phyloP scores from a whole-genome alignment of 2,113 vertebrate species.

The Mormoops blainvillei region DNA sequence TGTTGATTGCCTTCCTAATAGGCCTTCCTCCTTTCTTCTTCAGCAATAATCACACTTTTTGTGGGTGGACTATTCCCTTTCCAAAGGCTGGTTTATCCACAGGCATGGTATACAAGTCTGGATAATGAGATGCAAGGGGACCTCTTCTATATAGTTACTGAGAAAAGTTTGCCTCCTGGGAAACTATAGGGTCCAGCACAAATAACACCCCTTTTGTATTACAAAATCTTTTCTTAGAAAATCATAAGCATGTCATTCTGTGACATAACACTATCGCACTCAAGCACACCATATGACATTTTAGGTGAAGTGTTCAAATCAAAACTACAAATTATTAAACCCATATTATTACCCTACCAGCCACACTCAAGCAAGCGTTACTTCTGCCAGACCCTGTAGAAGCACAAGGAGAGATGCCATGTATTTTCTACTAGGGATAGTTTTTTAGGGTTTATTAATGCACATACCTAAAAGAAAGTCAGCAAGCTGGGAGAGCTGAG shows the following conservation, averaged over 20 bases:
- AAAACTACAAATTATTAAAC: too few species aligned
- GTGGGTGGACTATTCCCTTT: neutral
- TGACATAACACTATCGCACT: too few species aligned
- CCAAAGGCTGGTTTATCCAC: neutral
- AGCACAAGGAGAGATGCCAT: neutral
- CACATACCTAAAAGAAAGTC: neutral
- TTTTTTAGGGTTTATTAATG: neutral
- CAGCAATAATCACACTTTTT: neutral
- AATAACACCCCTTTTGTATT: too few species aligned
- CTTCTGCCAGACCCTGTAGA: neutral
- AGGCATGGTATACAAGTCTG: neutral
- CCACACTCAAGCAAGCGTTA: too few species aligned
- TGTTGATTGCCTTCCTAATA: neutral
- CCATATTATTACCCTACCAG: too few species aligned
- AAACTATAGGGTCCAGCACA: neutral
- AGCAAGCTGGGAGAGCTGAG: neutral
- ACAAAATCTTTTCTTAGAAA: too few species aligned
- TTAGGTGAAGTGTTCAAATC: too few species aligned
- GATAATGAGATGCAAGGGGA: neutral
- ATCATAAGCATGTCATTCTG: too few species aligned
- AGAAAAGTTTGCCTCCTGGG: neutral
- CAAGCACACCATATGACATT: too few species aligned
- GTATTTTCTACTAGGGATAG: neutral
- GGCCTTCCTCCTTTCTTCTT: neutral
- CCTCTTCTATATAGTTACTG: neutral